A percentile compares a stretch with the other conserved stretches of the same genome.
These are phyloP conservation scores for Philopotamus ludificatus DNA, from an alignment of 1,140 invertebrate species.

Conservation along the genomic window DNA sequence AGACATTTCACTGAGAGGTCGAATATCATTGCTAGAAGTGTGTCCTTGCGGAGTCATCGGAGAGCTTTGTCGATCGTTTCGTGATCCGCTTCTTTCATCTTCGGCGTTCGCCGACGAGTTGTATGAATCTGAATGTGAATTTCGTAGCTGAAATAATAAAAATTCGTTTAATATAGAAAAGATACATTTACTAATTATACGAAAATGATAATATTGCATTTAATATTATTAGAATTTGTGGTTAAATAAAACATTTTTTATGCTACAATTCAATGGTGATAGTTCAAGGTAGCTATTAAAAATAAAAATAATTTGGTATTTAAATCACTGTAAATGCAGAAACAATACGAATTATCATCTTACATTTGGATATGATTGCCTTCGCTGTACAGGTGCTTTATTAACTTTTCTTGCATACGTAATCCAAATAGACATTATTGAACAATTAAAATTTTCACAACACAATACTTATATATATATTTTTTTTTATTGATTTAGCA, in stretches of 20 bases:
- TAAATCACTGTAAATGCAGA: no score
- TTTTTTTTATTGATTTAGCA: no score
- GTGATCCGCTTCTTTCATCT: conserved; percentile 47
- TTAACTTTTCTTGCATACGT: conserved; percentile 47
- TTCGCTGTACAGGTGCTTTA: conserved; percentile 18
- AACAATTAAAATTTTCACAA: conserved; percentile 8
- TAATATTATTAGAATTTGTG: no score
- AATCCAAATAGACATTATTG: conserved; percentile 54
- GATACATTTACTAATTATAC: no score
- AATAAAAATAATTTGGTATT: no score
- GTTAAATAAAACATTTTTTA: no score
- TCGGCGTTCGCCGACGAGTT: conserved; percentile 45
- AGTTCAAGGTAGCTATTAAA: no score
- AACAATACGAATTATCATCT: no score
- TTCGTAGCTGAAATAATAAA: conserved; percentile 56
- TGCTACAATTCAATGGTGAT: no score
- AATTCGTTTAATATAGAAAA: no score
- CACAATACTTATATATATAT: no score
- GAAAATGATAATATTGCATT: no score
- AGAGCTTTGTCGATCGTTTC: conserved; percentile 19
- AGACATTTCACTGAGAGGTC: conserved; percentile 52
- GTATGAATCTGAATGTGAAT: conserved; percentile 59
- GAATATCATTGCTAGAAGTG: conserved; percentile 27
- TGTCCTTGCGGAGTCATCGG: conserved; percentile 33
- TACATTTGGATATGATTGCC: conserved; percentile 33